Percentiles rank a stretch among this genome's conserved stretches.
Conservation (phyloP, 2,888 invertebrate species). For the Metacarcinus magister region DNA sequence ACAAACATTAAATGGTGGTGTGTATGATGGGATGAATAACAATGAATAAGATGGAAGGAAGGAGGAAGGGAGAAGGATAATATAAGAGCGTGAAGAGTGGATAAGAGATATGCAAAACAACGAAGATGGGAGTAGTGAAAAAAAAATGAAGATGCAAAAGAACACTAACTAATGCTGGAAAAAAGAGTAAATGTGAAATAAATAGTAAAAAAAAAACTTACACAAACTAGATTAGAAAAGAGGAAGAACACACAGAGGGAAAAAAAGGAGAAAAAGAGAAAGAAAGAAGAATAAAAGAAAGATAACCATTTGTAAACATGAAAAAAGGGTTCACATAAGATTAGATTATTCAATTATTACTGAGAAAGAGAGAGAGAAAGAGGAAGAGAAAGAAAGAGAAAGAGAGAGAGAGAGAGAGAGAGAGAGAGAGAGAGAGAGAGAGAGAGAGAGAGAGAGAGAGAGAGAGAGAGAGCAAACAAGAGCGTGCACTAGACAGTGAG, state of each 20-base stretch:
- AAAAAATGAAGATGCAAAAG: too few relatives aligned
- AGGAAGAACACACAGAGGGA: not conserved
- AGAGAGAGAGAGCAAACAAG: slow-evolving; percentile 31
- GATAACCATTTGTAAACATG: not conserved
- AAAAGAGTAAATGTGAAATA: too few relatives aligned
- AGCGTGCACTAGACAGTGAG: not conserved
- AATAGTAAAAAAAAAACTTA: too few relatives aligned
- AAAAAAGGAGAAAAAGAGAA: not conserved
- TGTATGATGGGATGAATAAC: too few relatives aligned
- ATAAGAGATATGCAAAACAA: too few relatives aligned
- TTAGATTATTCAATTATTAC: not conserved
- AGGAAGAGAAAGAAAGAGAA: not conserved
- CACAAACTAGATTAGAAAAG: too few relatives aligned
- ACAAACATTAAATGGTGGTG: too few relatives aligned
- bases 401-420: not conserved
- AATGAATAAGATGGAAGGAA: too few relatives aligned
- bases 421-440: not conserved
- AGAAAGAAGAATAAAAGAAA: not conserved
- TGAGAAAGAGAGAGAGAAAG: not conserved
- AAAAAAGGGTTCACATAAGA: not conserved
- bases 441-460: slow-evolving; percentile 45
- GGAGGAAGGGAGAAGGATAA: not conserved
- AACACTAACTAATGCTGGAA: too few relatives aligned
- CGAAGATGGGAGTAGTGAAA: too few relatives aligned
- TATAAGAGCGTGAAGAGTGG: too few relatives aligned